Conservation (phyloP, 2,888 invertebrate genomes). For the Phaedon cochleariae region DNA sequence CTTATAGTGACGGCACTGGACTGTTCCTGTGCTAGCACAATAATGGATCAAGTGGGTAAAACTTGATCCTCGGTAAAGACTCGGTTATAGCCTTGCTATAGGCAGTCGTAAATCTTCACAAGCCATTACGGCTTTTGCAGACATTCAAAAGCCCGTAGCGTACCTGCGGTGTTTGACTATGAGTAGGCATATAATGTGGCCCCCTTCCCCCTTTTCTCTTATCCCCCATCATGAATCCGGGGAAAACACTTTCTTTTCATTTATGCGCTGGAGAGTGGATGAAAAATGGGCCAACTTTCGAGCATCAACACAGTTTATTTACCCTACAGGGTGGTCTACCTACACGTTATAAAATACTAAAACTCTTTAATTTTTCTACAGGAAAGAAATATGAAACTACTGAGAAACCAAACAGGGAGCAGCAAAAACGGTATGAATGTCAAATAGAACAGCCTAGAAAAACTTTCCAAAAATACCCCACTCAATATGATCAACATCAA, state of each 20-base stretch:
- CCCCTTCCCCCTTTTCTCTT: not conserved
- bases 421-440: too few species aligned
- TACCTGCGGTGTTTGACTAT: not conserved
- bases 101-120: not conserved
- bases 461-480: too few species aligned
- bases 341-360: too few species aligned
- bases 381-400: too few species aligned
- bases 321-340: too few species aligned
- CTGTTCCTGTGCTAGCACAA: slow-evolving; percentile 30
- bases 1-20: not conserved
- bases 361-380: too few species aligned
- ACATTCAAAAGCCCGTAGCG: not conserved
- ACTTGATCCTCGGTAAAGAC: slow-evolving; percentile 39
- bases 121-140: not conserved
- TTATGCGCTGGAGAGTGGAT: not conserved
- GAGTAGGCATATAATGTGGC: not conserved
- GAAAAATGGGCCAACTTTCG: not conserved
- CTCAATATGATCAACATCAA: too few species aligned
- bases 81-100: not conserved
- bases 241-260: not conserved
- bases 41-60: slow-evolving; percentile 39
- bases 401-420: too few species aligned
- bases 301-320: too few species aligned
- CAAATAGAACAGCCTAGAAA: too few species aligned
- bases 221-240: not conserved